A percentile compares a stretch with the other conserved stretches of the same genome.
Conservation (phyloP, 2,888 invertebrate genomes). For the Cyclophora albipunctata region DNA sequence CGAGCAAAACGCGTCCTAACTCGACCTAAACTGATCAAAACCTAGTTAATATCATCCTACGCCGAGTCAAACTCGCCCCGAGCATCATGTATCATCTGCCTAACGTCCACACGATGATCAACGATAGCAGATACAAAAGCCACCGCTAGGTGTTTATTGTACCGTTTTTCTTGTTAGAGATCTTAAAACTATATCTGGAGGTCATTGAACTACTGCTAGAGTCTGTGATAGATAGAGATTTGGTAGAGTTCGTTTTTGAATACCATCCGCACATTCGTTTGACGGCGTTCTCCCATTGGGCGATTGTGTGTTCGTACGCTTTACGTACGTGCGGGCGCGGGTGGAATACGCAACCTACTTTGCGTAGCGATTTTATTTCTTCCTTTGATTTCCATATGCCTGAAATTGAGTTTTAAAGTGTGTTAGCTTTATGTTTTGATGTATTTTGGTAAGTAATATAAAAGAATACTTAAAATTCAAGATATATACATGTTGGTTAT, state of each 20-base stretch:
- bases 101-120: conserved; percentile 37
- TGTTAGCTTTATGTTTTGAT: too few relatives aligned
- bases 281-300: conserved; percentile 76
- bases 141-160: conserved; percentile 52
- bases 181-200: conserved; percentile 40
- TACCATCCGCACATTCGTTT: conserved; percentile 77
- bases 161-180: conserved; percentile 33
- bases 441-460: too few relatives aligned
- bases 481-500: too few relatives aligned
- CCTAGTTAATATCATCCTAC: too few relatives aligned
- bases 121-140: conserved; percentile 46
- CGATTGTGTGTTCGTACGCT: conserved; percentile 46
- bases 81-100: conserved; percentile 45
- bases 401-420: conserved; percentile 32
- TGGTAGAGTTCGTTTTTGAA: conserved; percentile 22
- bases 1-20: too few relatives aligned
- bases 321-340: conserved; percentile 56
- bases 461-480: too few relatives aligned
- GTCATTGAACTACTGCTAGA: conserved; percentile 29
- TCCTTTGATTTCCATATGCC: conserved; percentile 84
- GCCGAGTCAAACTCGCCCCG: too few relatives aligned
- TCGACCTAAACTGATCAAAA: too few relatives aligned
- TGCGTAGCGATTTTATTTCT: conserved; percentile 77
- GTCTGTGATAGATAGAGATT: conserved; percentile 28
- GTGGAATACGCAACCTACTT: conserved; percentile 78